A percentile compares a stretch with the other conserved stretches of the same genome.
Evolutionary conservation across 2,888 invertebrate genomes (phyloP).

Genomic region (Mythimna pallens): DNA sequence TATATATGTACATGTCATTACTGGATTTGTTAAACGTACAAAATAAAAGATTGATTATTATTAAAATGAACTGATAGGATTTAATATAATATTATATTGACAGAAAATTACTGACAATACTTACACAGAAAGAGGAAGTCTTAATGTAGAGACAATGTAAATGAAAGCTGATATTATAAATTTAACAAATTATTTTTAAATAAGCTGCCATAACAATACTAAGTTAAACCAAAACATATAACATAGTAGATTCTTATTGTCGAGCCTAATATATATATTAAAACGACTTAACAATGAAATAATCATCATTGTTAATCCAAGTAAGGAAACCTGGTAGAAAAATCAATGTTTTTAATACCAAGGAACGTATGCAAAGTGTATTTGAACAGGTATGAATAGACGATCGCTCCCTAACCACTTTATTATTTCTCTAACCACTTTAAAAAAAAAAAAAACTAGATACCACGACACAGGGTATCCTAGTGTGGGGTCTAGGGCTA

Average conservation of each 20-base stretch:
- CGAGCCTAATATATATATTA: background rate
- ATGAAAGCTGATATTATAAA: background rate
- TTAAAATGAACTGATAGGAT: no score
- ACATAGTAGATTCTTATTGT: conserved; percentile 14
- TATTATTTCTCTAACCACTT: no score
- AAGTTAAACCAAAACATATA: conserved; percentile 28
- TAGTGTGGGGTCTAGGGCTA: no score
- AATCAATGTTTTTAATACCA: background rate
- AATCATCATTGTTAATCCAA: conserved; percentile 16
- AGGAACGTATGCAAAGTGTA: background rate
- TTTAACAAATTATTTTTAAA: background rate
- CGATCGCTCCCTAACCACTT: no score
- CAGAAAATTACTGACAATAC: no score
- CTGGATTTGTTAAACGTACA: no score
- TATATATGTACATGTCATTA: no score
- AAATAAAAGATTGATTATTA: no score
- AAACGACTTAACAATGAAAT: conserved; percentile 7
- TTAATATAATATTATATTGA: no score
- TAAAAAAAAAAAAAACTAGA: no score
- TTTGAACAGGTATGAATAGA: background rate
- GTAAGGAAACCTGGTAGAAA: conserved; percentile 2
- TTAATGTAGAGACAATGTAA: background rate
- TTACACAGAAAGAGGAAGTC: no score
- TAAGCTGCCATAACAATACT: conserved; percentile 9
- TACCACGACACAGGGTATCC: no score